Percentiles rank a stretch among this genome's conserved stretches.
Conservation (phyloP, 2,113 vertebrate species). For the Orthonyx spaldingii region DNA sequence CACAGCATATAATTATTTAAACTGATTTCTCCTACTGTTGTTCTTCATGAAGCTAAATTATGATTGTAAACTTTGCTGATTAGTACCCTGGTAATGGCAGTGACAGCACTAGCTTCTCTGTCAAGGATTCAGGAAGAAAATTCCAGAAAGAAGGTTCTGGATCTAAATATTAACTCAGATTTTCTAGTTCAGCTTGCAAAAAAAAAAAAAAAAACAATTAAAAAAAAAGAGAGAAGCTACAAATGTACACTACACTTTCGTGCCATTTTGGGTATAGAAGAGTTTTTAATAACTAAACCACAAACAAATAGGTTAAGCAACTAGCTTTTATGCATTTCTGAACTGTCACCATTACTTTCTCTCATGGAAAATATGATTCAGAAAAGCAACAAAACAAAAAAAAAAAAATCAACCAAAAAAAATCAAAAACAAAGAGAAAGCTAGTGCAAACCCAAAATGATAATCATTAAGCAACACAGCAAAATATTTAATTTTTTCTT, state of each 20-base stretch:
- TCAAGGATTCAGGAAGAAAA: conserved; percentile 35
- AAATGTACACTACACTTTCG: conserved; percentile 20
- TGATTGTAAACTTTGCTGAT: conserved; percentile 72
- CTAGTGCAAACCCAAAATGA: conserved; percentile 48
- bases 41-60: conserved; percentile 54
- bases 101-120: conserved; percentile 37
- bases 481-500: not conserved
- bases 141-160: not conserved
- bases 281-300: conserved; percentile 66
- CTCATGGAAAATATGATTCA: conserved; percentile 31
- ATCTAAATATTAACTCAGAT: not conserved
- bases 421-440: not conserved
- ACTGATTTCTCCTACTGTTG: conserved; percentile 54
- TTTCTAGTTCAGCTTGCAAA: not conserved
- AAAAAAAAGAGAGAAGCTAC: not conserved
- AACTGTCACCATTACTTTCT: conserved; percentile 27
- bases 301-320: conserved; percentile 37
- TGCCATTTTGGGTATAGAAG: conserved; percentile 50
- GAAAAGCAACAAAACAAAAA: not conserved
- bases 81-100: conserved; percentile 46
- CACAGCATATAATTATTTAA: conserved; percentile 33
- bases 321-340: conserved; percentile 49
- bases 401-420: not conserved
- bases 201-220: not conserved
- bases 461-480: conserved; percentile 35